Evolutionary conservation across 64 coral and sea anemone genomes (phyloP).

Genomic region (Platygyra sinensis): DNA sequence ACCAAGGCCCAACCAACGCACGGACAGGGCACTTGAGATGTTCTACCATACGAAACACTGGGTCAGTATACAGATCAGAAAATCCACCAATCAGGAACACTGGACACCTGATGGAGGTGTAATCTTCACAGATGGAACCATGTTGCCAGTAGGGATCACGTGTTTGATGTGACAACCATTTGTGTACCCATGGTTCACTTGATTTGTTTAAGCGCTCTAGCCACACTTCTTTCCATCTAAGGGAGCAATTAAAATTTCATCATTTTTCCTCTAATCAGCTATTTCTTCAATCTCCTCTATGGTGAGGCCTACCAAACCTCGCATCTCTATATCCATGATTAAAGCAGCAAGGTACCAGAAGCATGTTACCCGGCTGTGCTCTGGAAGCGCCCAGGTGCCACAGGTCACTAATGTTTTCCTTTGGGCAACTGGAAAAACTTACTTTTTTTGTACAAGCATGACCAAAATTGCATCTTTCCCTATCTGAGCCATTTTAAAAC

Average conservation of each 20-base stretch:
- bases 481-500: too few relatives aligned
- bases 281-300: neutral
- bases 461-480: too few relatives aligned
- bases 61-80: slow-evolving; percentile 65
- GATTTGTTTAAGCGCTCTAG: slow-evolving; percentile 58
- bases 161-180: slow-evolving; percentile 75
- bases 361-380: too few relatives aligned
- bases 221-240: slow-evolving; percentile 86
- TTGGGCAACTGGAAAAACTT: too few relatives aligned
- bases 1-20: slow-evolving; percentile 73
- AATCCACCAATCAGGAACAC: slow-evolving; percentile 80
- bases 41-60: slow-evolving; percentile 84
- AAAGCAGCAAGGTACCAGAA: too few relatives aligned
- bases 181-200: slow-evolving; percentile 67
- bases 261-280: neutral
- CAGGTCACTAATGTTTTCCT: too few relatives aligned
- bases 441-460: too few relatives aligned
- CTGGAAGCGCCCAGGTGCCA: too few relatives aligned
- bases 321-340: too few relatives aligned
- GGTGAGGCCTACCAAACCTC: too few relatives aligned
- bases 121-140: slow-evolving; percentile 76
- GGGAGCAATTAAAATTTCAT: neutral
- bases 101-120: slow-evolving; percentile 55
- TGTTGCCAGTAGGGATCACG: slow-evolving; percentile 85
- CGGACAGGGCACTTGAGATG: slow-evolving; percentile 59